These are phyloP conservation scores for Sebastes matsubarae DNA, from an alignment of 2,797 vertebrate genomes.

Conservation along the genomic window DNA sequence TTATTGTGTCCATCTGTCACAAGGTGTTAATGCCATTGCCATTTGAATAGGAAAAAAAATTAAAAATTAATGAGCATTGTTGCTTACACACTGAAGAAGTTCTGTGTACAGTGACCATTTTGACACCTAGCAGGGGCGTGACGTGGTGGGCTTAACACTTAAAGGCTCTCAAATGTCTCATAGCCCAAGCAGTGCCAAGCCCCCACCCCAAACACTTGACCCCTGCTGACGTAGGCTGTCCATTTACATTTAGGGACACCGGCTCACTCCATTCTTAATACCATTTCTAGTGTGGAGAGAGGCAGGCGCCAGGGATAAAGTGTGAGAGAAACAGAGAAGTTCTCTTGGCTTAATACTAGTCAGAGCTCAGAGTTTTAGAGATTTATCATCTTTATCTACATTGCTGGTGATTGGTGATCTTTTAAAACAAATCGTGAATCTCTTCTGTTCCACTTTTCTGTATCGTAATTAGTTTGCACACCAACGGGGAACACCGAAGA, in stretches of 20 bases:
- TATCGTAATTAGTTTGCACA: slow-evolving; percentile 22
- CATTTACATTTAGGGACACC: slow-evolving; percentile 80
- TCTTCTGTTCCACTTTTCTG: slow-evolving; percentile 20
- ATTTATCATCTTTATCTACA: slow-evolving; percentile 9
- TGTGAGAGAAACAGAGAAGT: slow-evolving; percentile 21
- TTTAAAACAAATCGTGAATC: neutral
- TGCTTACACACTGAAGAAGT: slow-evolving; percentile 14
- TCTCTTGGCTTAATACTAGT: neutral
- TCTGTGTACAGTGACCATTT: slow-evolving; percentile 65
- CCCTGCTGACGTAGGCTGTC: slow-evolving; percentile 79
- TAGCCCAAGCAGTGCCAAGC: slow-evolving; percentile 77
- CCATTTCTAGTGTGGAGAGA: slow-evolving; percentile 65
- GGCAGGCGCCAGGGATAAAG: slow-evolving; percentile 59
- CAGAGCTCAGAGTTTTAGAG: slow-evolving; percentile 20
- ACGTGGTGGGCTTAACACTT: slow-evolving; percentile 74
- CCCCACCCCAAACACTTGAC: slow-evolving; percentile 73
- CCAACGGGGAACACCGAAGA: slow-evolving; percentile 25
- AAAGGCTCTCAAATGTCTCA: slow-evolving; percentile 83
- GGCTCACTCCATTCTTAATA: slow-evolving; percentile 76
- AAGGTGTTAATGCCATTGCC: neutral
- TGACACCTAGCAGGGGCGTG: slow-evolving; percentile 76
- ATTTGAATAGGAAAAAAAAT: slow-evolving; percentile 3
- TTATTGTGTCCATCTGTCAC: neutral
- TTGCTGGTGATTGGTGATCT: slow-evolving; percentile 4
- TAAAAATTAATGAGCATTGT: slow-evolving; percentile 34